These are phyloP conservation scores for Chrysolina oricalcia DNA, from an alignment of 2,888 invertebrate genomes.

Conservation along the genomic window DNA sequence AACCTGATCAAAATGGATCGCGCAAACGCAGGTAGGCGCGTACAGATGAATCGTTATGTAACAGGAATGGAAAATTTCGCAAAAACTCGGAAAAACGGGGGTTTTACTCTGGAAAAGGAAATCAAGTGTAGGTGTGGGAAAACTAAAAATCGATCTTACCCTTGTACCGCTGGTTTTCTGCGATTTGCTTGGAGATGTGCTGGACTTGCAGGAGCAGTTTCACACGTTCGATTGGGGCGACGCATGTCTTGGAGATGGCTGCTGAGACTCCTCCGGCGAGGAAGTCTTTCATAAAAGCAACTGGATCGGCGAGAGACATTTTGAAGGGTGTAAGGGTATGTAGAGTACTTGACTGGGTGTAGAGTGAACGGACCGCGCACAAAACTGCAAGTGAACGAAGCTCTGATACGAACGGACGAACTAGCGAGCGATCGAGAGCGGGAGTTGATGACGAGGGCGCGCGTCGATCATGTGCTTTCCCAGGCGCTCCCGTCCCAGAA, in stretches of 20 bases:
- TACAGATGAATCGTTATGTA: conserved; percentile 17
- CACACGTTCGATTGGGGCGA: conserved; percentile 96
- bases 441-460: conserved; percentile 48
- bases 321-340: conserved; percentile 53
- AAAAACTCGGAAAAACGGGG: not conserved
- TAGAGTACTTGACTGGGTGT: conserved; percentile 45
- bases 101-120: not conserved
- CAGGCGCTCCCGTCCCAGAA: conserved; percentile 62
- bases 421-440: conserved; percentile 9
- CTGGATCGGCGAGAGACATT: conserved; percentile 79
- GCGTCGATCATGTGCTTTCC: conserved; percentile 66
- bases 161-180: conserved; percentile 92
- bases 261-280: conserved; percentile 93
- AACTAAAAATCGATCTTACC: conserved; percentile 73
- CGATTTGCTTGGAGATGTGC: conserved; percentile 92
- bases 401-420: conserved; percentile 4
- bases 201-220: conserved; percentile 96
- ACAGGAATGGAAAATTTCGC: not conserved
- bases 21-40: not conserved
- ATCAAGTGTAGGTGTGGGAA: not conserved
- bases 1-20: not conserved
- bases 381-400: conserved; percentile 72
- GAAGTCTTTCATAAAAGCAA: conserved; percentile 92
- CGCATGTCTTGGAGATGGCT: conserved; percentile 94
- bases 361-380: conserved; percentile 73